Base-by-base conservation (phyloP, 2,797 vertebrate genomes). In the Gallinago solitaria region DNA sequence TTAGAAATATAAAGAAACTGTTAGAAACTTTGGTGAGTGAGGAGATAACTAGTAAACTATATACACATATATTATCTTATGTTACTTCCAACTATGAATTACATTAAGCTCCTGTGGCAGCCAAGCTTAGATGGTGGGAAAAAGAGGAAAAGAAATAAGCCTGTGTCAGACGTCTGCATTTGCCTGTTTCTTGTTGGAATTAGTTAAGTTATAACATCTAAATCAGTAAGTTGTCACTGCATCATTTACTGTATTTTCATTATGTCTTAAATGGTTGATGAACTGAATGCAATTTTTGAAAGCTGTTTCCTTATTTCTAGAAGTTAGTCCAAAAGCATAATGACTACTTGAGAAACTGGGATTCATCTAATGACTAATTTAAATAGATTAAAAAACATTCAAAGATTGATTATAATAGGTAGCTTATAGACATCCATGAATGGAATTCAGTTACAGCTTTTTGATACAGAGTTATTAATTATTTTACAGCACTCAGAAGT, bases 221-320 rank as follows among this genome's bases (percentile, higher is more conserved):
- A 79, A 70, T 83, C 25, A 73, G 79, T 48, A 75, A 32, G 8
- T 79, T 94, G 6, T 35, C 16, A 41, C 20, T 45, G 5, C 75
- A 48, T 59, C 16, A 41, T 83, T 73, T 69, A 76, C 51, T 80
- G 28, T 73, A 35, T 81, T 76, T 90, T 80, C 32, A 67, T 63
- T 83, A 27, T 80, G 19, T 30, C 64, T 10, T 77, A 23, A 32
- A 33, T 6, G 5, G 7, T 11, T 35, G 61, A 74, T 77, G 32
- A 93, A 85, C 11, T 70, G 33, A 92, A 83, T 7, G 13, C 2
- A 80, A 15, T 70, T 91, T 90, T 87, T 87, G 60, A 92, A 89
- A 89, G 12, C 19, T 71, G 15, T 9, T 61, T 92, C n/a, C 54
- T 85, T 88, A 48, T 64, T 94, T 95, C 89, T 77, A 87, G 39